phyloP scores from a whole-genome alignment of 2,113 vertebrate genomes.

The Pionites leucogaster region DNA sequence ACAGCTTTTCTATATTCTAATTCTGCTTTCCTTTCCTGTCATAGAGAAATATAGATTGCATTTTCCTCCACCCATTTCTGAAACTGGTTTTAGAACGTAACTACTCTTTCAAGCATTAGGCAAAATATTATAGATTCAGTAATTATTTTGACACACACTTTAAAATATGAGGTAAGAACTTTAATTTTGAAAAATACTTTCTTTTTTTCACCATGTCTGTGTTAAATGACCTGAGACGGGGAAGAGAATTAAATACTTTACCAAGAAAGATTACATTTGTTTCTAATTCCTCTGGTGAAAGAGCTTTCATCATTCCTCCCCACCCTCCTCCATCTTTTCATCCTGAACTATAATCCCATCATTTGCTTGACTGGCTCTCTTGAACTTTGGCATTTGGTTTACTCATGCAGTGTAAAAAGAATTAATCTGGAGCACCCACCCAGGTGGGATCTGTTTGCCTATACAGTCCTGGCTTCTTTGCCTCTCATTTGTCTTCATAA shows the following conservation, averaged over 20 bases:
- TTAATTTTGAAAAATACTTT: not conserved
- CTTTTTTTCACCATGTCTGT: not conserved
- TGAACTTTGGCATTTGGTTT: constrained; percentile 9
- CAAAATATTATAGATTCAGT: not conserved
- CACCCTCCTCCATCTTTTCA: not conserved
- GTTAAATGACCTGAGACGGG: not conserved
- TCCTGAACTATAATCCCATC: constrained; percentile 10
- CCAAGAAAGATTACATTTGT: constrained; percentile 1
- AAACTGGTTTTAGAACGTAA: not conserved
- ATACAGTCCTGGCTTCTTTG: not conserved
- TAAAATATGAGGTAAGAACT: not conserved
- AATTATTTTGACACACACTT: not conserved
- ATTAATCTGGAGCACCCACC: not conserved
- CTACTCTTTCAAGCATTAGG: not conserved
- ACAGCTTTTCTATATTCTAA: not conserved
- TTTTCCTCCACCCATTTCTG: not conserved
- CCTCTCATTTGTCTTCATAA: constrained; percentile 2
- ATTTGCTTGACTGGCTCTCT: not conserved
- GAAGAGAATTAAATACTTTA: not conserved
- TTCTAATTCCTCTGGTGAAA: constrained; percentile 13
- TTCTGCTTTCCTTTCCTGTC: not conserved
- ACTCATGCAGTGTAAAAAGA: not conserved
- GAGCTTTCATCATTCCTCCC: not conserved
- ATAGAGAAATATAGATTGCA: not conserved
- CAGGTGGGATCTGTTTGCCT: not conserved